A percentile compares a stretch with the other conserved stretches of the same genome.
phyloP scores from a whole-genome alignment of 2,888 invertebrate genomes.

The Alviniconcha strummeri region DNA sequence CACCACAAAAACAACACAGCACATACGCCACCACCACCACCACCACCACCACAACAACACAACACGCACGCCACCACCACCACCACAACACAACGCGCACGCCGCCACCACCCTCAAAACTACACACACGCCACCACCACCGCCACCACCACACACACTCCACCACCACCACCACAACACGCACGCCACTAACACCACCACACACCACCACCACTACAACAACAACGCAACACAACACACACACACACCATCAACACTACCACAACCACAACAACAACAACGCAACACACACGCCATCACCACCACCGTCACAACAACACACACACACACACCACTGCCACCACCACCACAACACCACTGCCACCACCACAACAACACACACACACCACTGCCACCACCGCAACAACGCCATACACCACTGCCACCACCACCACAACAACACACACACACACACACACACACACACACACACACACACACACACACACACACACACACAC shows the following conservation, averaged over 20 bases:
- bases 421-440: background rate
- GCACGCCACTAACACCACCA: background rate
- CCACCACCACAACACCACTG: background rate
- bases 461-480: slow-evolving; percentile 5
- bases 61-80: too few relatives aligned
- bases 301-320: background rate
- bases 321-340: background rate
- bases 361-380: too few relatives aligned
- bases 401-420: too few relatives aligned
- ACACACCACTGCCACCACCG: background rate
- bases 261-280: background rate
- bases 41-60: too few relatives aligned
- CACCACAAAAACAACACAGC: too few relatives aligned
- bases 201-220: background rate
- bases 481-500: slow-evolving; percentile 9
- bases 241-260: too few relatives aligned
- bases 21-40: too few relatives aligned
- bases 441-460: background rate
- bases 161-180: background rate
- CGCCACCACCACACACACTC: background rate
- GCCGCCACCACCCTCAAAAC: too few relatives aligned
- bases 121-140: too few relatives aligned
- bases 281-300: too few relatives aligned
- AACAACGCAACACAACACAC: too few relatives aligned
- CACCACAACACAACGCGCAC: too few relatives aligned